Evolutionary conservation across 2,888 invertebrate genomes (phyloP).

Genomic region (Andrena camellia): DNA sequence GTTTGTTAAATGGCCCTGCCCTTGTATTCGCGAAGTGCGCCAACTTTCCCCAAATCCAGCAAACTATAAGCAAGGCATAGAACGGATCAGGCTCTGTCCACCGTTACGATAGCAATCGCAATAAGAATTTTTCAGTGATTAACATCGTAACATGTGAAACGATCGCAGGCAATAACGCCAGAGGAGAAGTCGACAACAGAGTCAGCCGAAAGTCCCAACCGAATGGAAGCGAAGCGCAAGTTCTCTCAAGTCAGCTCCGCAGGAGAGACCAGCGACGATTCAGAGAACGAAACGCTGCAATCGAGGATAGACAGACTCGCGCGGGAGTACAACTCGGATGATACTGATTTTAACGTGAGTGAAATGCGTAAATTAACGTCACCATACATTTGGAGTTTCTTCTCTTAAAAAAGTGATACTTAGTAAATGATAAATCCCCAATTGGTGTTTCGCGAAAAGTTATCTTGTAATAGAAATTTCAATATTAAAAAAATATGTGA

Average conservation of each 20-base stretch:
- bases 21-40: too few relatives aligned
- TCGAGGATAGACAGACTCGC: conserved; percentile 72
- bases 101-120: too few relatives aligned
- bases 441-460: too few relatives aligned
- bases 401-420: too few relatives aligned
- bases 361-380: neutral
- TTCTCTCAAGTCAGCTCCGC: conserved; percentile 68
- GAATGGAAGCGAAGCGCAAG: conserved; percentile 71
- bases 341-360: conserved; percentile 76
- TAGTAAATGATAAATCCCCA: too few relatives aligned
- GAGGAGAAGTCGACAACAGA: conserved; percentile 74
- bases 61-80: too few relatives aligned
- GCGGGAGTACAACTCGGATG: conserved; percentile 66
- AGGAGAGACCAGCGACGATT: conserved; percentile 57
- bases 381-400: neutral
- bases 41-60: too few relatives aligned
- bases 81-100: too few relatives aligned
- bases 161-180: conserved; percentile 55
- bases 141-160: neutral
- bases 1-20: too few relatives aligned
- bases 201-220: conserved; percentile 60
- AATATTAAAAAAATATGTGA: too few relatives aligned
- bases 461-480: too few relatives aligned
- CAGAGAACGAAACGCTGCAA: conserved; percentile 69
- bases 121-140: neutral